Conservation (phyloP, 2,797 vertebrate genomes). For the Mormyrops attenuatus region DNA sequence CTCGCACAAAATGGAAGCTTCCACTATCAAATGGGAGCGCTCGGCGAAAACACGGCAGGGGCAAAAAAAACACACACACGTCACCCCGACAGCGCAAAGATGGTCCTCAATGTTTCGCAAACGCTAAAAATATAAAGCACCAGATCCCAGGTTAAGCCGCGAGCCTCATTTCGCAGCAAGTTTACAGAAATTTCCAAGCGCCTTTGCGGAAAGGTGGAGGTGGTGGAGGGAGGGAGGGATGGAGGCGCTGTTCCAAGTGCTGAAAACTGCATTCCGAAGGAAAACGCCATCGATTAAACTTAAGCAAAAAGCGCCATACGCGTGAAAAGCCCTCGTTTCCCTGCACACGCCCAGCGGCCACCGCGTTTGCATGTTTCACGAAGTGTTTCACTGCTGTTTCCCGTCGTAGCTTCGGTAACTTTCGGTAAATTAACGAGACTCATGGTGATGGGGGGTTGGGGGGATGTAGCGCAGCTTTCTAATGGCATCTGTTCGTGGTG, state of each 20-base stretch:
- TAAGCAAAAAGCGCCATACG: slow-evolving; percentile 14
- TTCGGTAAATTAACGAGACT: slow-evolving; percentile 18
- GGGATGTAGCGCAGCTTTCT: slow-evolving; percentile 38
- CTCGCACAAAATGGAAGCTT: slow-evolving; percentile 95
- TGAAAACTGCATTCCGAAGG: slow-evolving; percentile 65
- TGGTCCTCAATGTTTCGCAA: not conserved
- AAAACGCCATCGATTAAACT: slow-evolving; percentile 50
- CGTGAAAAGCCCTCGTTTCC: not conserved
- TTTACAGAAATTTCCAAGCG: not conserved
- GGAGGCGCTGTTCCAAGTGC: slow-evolving; percentile 60
- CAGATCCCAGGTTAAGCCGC: not conserved
- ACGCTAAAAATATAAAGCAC: not conserved
- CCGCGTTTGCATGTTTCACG: not conserved
- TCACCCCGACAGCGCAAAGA: not conserved
- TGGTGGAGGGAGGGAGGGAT: slow-evolving; percentile 29
- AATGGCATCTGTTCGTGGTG: slow-evolving; percentile 73
- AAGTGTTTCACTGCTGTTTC: not conserved
- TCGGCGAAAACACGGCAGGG: slow-evolving; percentile 41
- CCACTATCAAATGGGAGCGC: slow-evolving; percentile 78
- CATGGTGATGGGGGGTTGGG: slow-evolving; percentile 5
- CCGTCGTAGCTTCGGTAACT: slow-evolving; percentile 24
- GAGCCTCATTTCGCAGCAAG: not conserved
- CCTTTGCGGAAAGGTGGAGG: not conserved
- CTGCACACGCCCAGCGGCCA: not conserved
- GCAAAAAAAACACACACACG: slow-evolving; percentile 3